Conservation (phyloP, 2,113 vertebrate species). For the Dendrocopos noguchii region DNA sequence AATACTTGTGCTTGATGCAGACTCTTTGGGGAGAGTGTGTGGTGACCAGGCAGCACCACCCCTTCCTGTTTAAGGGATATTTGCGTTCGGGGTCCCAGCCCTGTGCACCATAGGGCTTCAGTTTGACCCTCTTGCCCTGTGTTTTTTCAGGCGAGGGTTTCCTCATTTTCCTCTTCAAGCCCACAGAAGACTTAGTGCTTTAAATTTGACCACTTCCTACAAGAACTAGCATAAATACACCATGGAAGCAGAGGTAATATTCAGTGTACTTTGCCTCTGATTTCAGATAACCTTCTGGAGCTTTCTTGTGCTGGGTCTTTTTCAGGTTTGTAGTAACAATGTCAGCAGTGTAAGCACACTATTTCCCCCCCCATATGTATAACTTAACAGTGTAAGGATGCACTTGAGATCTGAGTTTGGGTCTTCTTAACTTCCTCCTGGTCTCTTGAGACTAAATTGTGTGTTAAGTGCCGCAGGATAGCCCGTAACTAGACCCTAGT, state of each 20-base stretch:
- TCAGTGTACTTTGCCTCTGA: not conserved
- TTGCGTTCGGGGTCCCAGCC: not conserved
- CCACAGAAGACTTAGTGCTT: not conserved
- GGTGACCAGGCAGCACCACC: not conserved
- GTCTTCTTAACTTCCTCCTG: not conserved
- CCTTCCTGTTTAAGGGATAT: rapidly evolving
- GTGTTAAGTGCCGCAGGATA: not conserved
- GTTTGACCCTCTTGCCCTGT: not conserved
- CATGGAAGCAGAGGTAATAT: not conserved
- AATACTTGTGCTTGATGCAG: not conserved
- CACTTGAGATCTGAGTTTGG: not conserved
- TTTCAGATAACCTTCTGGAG: not conserved
- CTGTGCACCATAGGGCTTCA: not conserved
- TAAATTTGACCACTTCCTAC: not conserved
- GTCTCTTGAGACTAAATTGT: not conserved
- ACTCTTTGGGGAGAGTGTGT: not conserved
- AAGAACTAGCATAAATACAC: not conserved
- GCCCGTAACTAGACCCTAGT: not conserved
- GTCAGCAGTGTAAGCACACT: not conserved
- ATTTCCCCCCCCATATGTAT: rapidly evolving
- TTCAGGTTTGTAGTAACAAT: not conserved
- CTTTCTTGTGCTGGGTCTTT: not conserved
- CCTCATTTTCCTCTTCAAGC: not conserved
- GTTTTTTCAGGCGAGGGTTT: not conserved
- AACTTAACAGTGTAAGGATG: not conserved